Evolutionary conservation across 2,888 invertebrate genomes (phyloP).

Genomic region (Lycia hirtaria): DNA sequence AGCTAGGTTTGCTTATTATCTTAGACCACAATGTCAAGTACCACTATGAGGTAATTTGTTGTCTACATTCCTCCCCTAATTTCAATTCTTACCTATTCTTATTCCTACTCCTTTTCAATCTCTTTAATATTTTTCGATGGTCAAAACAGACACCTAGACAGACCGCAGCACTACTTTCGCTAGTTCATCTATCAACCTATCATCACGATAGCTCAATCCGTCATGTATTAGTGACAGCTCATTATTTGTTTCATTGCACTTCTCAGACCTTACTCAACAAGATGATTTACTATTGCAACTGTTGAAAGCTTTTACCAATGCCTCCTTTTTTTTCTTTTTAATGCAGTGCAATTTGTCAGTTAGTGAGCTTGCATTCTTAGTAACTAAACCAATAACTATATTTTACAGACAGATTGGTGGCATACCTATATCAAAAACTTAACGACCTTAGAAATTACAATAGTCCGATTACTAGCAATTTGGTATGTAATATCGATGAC

Average conservation of each 20-base stretch:
- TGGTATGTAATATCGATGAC: no score
- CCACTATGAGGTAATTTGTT: no score
- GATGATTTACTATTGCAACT: background rate
- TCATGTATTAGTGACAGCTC: slow-evolving; percentile 34
- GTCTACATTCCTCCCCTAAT: no score
- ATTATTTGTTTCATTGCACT: slow-evolving; percentile 29
- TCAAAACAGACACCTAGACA: background rate
- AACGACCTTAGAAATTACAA: no score
- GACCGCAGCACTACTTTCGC: slow-evolving; percentile 23
- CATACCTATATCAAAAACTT: no score
- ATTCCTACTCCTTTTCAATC: no score
- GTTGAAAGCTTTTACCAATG: slow-evolving; percentile 4
- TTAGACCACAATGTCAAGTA: no score
- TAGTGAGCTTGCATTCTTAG: background rate
- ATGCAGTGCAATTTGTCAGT: background rate
- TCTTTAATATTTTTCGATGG: no score
- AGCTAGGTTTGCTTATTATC: no score
- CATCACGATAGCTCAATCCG: slow-evolving; percentile 33
- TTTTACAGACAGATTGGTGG: no score
- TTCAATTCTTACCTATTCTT: no score
- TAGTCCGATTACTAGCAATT: no score
- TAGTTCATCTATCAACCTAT: slow-evolving; percentile 30
- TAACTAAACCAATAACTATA: background rate
- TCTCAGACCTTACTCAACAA: background rate
- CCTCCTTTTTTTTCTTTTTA: background rate